Conservation (phyloP, 2,113 vertebrate genomes). For the Caracal caracal region DNA sequence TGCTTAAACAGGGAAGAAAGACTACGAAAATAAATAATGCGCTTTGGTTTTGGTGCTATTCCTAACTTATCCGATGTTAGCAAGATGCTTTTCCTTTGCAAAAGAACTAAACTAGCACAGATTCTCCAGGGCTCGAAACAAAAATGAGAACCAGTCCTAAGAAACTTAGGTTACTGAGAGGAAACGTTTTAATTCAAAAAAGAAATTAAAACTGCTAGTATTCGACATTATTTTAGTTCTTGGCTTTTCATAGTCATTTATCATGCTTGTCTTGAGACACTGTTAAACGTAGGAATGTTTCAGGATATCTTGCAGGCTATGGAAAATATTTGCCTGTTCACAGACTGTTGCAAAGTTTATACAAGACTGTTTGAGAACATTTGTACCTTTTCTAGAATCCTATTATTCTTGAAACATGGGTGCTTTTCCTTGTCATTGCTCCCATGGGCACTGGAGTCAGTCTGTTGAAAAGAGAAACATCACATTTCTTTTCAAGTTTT, state of each 20-base stretch:
- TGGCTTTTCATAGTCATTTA: not conserved
- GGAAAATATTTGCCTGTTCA: constrained; percentile 12
- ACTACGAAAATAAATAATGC: not conserved
- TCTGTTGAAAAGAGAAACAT: not conserved
- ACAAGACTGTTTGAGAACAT: not conserved
- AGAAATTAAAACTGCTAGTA: not conserved
- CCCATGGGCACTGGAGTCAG: not conserved
- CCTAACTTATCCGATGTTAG: not conserved
- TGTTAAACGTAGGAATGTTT: not conserved
- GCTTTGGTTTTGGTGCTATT: not conserved
- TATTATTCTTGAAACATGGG: constrained; percentile 24
- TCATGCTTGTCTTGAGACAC: not conserved
- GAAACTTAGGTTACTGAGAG: constrained; percentile 34
- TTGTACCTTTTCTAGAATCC: not conserved
- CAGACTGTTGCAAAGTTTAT: not conserved
- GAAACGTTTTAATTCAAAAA: constrained; percentile 43
- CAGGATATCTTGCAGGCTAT: not conserved
- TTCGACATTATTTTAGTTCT: not conserved
- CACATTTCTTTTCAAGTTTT: not conserved
- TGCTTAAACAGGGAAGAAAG: constrained; percentile 33
- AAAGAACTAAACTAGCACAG: not conserved
- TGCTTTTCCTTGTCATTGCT: constrained; percentile 13
- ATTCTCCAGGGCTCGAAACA: not conserved
- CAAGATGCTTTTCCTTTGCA: not conserved
- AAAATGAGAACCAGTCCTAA: not conserved